Conservation (phyloP, 2,797 vertebrate species). For the Sebastes matsubarae region DNA sequence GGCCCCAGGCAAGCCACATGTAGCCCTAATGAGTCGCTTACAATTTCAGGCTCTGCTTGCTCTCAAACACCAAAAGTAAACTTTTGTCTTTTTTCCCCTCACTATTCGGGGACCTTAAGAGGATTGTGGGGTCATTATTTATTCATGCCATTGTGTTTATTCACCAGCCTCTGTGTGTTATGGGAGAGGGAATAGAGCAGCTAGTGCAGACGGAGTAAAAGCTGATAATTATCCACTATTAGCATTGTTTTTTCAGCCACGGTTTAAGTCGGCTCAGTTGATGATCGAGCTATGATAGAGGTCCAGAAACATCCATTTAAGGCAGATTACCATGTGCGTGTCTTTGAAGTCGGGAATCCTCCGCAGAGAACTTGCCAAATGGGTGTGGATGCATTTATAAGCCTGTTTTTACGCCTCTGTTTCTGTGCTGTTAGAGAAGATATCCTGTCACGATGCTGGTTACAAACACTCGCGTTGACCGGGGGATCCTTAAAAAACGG, state of each 20-base stretch:
- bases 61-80: slow-evolving; percentile 83
- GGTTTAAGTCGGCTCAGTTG: slow-evolving; percentile 70
- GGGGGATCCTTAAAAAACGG: slow-evolving; percentile 44
- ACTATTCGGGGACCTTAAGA: slow-evolving; percentile 79
- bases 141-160: slow-evolving; percentile 84
- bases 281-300: slow-evolving; percentile 66
- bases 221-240: slow-evolving; percentile 80
- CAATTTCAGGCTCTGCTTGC: slow-evolving; percentile 81
- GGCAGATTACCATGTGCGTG: slow-evolving; percentile 72
- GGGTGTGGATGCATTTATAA: slow-evolving; percentile 62
- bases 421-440: slow-evolving; percentile 40
- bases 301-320: slow-evolving; percentile 65
- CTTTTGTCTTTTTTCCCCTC: slow-evolving; percentile 72
- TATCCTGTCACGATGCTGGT: slow-evolving; percentile 30
- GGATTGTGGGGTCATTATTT: slow-evolving; percentile 80
- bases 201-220: slow-evolving; percentile 66
- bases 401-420: slow-evolving; percentile 46
- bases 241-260: slow-evolving; percentile 72
- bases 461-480: slow-evolving; percentile 35
- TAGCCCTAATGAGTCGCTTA: slow-evolving; percentile 81
- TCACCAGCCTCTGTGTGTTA: slow-evolving; percentile 72
- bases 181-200: slow-evolving; percentile 60
- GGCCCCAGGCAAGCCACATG: slow-evolving; percentile 78
- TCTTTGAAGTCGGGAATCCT: slow-evolving; percentile 70
- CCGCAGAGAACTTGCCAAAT: slow-evolving; percentile 41